A percentile compares a stretch with the other conserved stretches of the same genome.
Conservation (phyloP, 2,797 vertebrate species). For the Sebastes kiyomatsui region DNA sequence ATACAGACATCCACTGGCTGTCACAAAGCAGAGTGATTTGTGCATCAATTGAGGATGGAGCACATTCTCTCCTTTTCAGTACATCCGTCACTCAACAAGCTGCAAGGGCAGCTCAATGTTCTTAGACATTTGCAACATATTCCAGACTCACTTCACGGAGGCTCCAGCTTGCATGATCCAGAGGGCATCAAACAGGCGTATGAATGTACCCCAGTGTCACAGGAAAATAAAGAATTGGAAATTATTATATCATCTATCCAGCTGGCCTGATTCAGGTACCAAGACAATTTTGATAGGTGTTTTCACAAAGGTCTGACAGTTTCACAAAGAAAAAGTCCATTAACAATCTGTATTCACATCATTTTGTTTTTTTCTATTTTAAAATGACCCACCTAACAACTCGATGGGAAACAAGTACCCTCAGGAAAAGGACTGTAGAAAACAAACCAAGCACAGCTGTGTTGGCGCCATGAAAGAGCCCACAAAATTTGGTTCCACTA, state of each 20-base stretch:
- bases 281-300: not conserved
- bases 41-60: not conserved
- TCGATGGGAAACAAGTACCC: not conserved
- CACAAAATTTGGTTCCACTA: not conserved
- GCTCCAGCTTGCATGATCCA: not conserved
- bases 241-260: not conserved
- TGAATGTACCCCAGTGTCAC: not conserved
- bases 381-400: not conserved
- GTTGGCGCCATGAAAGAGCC: not conserved
- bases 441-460: not conserved
- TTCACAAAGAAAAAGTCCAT: not conserved
- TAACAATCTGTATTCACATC: not conserved
- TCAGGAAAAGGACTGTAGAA: not conserved
- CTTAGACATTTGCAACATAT: constrained; percentile 7
- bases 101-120: not conserved
- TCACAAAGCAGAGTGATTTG: constrained; percentile 2
- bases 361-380: not conserved
- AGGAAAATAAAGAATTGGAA: not conserved
- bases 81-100: not conserved
- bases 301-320: not conserved
- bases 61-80: not conserved
- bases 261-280: not conserved
- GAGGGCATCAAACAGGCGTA: not conserved
- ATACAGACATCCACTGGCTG: not conserved
- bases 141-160: not conserved